These are phyloP conservation scores for Etheostoma nigrum DNA, from an alignment of 2,797 vertebrate genomes.

Conservation along the genomic window DNA sequence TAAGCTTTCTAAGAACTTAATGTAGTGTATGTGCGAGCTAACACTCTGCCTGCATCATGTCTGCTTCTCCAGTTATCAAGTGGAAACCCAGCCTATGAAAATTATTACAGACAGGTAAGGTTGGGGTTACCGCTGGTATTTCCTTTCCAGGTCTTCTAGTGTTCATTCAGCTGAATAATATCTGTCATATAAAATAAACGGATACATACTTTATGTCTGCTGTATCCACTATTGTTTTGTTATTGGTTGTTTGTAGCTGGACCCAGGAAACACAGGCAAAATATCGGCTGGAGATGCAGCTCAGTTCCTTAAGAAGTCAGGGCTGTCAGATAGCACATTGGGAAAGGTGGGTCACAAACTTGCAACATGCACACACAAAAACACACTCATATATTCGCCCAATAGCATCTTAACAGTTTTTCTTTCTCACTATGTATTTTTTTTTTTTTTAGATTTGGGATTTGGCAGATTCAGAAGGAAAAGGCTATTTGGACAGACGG, in stretches of 20 bases:
- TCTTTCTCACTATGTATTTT: not conserved
- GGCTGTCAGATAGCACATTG: constrained; percentile 90
- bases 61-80: constrained; percentile 87
- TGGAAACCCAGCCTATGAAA: constrained; percentile 93
- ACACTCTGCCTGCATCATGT: constrained; percentile 9
- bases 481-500: constrained; percentile 96
- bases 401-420: not conserved
- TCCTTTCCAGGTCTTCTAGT: not conserved
- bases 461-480: constrained; percentile 94
- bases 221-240: not conserved
- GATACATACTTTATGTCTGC: not conserved
- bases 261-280: constrained; percentile 91
- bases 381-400: not conserved
- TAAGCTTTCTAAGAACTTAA: not conserved
- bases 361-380: not conserved
- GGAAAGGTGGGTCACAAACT: constrained; percentile 88
- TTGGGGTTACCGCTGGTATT: constrained; percentile 2
- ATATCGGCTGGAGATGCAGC: constrained; percentile 93
- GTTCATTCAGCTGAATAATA: not conserved
- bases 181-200: not conserved
- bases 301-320: constrained; percentile 95
- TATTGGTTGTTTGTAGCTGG: constrained; percentile 85
- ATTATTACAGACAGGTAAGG: constrained; percentile 93
- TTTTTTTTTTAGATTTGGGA: constrained; percentile 92
- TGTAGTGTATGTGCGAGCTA: not conserved